Base-by-base conservation (phyloP, 1,140 invertebrate genomes). In the Ceratina japonica region DNA sequence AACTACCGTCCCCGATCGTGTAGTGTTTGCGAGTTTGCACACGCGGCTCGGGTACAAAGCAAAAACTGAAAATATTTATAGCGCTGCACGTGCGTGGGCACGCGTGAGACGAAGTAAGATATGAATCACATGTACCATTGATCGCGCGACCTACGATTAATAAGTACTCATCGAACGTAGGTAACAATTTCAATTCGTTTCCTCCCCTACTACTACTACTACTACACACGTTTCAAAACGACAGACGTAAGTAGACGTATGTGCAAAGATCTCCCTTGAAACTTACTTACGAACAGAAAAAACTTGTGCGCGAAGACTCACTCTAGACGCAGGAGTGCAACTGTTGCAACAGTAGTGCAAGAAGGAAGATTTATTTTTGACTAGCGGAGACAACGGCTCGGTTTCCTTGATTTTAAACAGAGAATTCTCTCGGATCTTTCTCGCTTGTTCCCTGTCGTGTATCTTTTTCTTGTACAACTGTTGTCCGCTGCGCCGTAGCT, bases 241-340 rank as follows among this genome's bases (percentile, higher is more conserved):
- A 15, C 1, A 4, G 3, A 49, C 12, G 4, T 1, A 12, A 51
- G 8, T 44, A 15, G 24, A 22, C 22, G 16, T 5, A 2, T 2
- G 31, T 8, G 16, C 8, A 44, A 51, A 62, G 16, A 69, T 76
- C 13, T 76, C 59, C n/a, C 51, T 56, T 65, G 51, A 24, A 65
- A 22, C 24, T 64, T n/a, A n/a, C n/a, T n/a, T 44, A 44, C 10
- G 10, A 44, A 44, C 10, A 44, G 5, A 44, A 44, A n/a, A n/a
- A 44, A 44, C 37, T 44, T 44, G 10, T n/a, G 62, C n/a, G n/a
- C 12, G 37, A 44, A 44, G 59, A 92, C 93, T 93, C 88, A 95
- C 95, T 89, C 93, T 92, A 79, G 94, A 95, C 8, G 89, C 88
- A 4, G 94, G 94, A 71, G 94, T 93, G 80, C 95, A 96, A 59